Conservation (phyloP, 2,113 vertebrate species). For the Petromus typicus region DNA sequence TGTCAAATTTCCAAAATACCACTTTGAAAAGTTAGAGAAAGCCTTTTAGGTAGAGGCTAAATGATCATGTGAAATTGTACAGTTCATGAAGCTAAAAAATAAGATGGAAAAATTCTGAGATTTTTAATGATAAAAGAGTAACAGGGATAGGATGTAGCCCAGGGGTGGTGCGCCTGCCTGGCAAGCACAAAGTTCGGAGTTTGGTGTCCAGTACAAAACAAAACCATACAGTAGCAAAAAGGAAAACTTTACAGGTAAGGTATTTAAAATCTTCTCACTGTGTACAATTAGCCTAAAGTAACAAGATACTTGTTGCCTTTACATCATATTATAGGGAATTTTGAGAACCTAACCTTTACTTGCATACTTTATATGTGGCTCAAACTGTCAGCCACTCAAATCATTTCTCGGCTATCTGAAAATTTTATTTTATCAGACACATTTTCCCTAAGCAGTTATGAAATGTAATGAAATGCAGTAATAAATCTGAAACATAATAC, state of each 20-base stretch:
- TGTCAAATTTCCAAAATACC: conserved; percentile 47
- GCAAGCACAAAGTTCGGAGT: no score
- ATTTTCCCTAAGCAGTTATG: conserved; percentile 47
- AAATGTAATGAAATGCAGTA: conserved; percentile 53
- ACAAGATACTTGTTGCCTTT: not conserved
- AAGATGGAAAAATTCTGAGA: conserved; percentile 15
- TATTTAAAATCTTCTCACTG: conserved; percentile 11
- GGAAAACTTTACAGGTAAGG: conserved; percentile 39
- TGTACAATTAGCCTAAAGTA: conserved; percentile 20
- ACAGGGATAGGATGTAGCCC: not conserved
- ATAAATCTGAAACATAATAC: conserved; percentile 66
- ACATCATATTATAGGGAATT: not conserved
- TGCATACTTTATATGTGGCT: conserved; percentile 1
- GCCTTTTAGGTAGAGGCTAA: not conserved
- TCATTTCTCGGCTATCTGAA: conserved; percentile 10
- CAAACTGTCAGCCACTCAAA: conserved; percentile 44
- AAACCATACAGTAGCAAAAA: not conserved
- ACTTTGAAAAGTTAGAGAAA: conserved; percentile 15
- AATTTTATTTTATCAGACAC: conserved; percentile 46
- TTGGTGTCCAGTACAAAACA: no score
- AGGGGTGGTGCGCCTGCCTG: no score
- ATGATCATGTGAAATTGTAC: conserved; percentile 11
- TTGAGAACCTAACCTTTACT: conserved; percentile 33
- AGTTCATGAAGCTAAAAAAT: conserved; percentile 3
- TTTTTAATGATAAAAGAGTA: conserved; percentile 39